A percentile compares a stretch with the other conserved stretches of the same genome.
These are phyloP conservation scores for Drosophila formosana DNA, from an alignment of 2,888 invertebrate genomes.

Conservation along the genomic window DNA sequence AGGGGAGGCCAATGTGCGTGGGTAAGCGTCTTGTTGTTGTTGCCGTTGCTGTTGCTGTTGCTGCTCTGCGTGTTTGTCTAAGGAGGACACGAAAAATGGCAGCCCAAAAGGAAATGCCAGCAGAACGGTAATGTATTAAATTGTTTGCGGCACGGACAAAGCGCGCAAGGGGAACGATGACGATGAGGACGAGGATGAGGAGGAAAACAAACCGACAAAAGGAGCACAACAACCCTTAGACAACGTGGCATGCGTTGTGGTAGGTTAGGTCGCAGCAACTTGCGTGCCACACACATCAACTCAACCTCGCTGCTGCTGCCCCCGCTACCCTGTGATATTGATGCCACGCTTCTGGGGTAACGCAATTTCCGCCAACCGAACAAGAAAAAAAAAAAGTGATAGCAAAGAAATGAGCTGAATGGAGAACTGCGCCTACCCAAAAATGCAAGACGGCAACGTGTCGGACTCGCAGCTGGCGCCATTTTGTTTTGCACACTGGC, in stretches of 20 bases:
- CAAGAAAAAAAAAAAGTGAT: slow-evolving; percentile 44
- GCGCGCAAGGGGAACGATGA: background rate
- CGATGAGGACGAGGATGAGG: background rate
- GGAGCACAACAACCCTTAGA: slow-evolving; percentile 70
- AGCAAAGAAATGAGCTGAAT: slow-evolving; percentile 18
- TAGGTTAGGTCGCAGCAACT: slow-evolving; percentile 70
- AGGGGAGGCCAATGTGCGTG: slow-evolving; percentile 6
- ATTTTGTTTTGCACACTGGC: slow-evolving; percentile 61
- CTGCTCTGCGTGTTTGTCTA: slow-evolving; percentile 7
- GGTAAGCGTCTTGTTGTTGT: too few species aligned
- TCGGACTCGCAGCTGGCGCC: slow-evolving; percentile 54
- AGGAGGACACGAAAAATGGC: slow-evolving; percentile 50
- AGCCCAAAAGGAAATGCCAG: slow-evolving; percentile 49
- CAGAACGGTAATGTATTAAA: slow-evolving; percentile 59
- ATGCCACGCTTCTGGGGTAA: slow-evolving; percentile 60
- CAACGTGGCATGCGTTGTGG: slow-evolving; percentile 80
- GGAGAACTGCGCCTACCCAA: slow-evolving; percentile 7
- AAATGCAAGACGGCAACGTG: background rate
- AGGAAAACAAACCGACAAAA: background rate
- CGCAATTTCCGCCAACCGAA: slow-evolving; percentile 71
- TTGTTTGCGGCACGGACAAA: slow-evolving; percentile 33
- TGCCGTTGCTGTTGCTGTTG: slow-evolving; percentile 3
- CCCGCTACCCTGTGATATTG: slow-evolving; percentile 11
- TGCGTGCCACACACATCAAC: slow-evolving; percentile 35
- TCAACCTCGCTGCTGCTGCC: too few species aligned